These are phyloP conservation scores for Spodoptera exigua DNA, from an alignment of 2,888 invertebrate genomes.

Conservation along the genomic window DNA sequence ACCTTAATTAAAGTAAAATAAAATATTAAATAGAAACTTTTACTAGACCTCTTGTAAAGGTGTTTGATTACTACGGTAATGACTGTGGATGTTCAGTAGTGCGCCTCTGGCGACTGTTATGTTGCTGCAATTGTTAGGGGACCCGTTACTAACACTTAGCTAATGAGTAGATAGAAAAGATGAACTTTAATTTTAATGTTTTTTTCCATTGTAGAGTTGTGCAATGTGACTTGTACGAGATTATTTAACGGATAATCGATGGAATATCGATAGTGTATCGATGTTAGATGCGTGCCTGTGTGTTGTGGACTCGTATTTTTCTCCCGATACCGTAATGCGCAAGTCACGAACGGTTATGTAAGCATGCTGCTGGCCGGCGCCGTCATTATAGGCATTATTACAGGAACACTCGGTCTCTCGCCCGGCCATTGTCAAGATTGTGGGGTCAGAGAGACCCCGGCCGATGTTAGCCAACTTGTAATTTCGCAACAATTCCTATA, in stretches of 20 bases:
- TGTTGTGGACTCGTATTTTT: slow-evolving; percentile 80
- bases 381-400: slow-evolving; percentile 87
- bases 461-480: slow-evolving; percentile 80
- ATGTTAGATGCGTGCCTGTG: slow-evolving; percentile 67
- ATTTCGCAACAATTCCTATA: slow-evolving; percentile 85
- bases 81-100: slow-evolving; percentile 24
- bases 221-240: neutral
- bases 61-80: slow-evolving; percentile 35
- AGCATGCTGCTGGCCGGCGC: slow-evolving; percentile 85
- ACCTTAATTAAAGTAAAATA: slow-evolving; percentile 38
- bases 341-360: slow-evolving; percentile 89
- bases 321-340: slow-evolving; percentile 87
- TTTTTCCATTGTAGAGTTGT: neutral
- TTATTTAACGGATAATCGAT: slow-evolving; percentile 7
- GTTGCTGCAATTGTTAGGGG: neutral
- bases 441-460: slow-evolving; percentile 82
- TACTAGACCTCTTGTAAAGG: slow-evolving; percentile 12
- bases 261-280: slow-evolving; percentile 16
- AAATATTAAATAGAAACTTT: slow-evolving; percentile 28
- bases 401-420: slow-evolving; percentile 80
- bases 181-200: neutral
- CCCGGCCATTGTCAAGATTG: slow-evolving; percentile 88
- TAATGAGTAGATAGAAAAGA: neutral
- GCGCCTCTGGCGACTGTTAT: slow-evolving; percentile 10
- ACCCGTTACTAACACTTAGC: too few relatives aligned